Percentiles rank a stretch among this genome's conserved stretches.
These are phyloP conservation scores for Enteromius mattozi DNA, from an alignment of 2,797 vertebrate species.

Conservation along the genomic window DNA sequence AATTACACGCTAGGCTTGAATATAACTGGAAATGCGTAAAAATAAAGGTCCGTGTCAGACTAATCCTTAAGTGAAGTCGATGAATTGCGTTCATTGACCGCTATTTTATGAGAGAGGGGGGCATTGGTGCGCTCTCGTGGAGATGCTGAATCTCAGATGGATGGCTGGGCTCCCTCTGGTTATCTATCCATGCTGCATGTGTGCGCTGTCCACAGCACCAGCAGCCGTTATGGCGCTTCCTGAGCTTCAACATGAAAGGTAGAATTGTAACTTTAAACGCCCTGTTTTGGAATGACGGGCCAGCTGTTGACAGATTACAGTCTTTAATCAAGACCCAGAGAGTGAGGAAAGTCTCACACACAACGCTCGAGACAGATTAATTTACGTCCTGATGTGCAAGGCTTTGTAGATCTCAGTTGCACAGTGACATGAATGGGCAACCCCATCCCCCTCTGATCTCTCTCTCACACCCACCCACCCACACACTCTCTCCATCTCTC, in stretches of 20 bases:
- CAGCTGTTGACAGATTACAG: slow-evolving; percentile 2
- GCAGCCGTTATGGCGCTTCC: slow-evolving; percentile 13
- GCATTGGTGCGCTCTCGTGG: background rate
- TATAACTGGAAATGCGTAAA: slow-evolving; percentile 17
- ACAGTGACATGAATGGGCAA: slow-evolving; percentile 35
- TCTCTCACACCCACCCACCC: slow-evolving; percentile 12
- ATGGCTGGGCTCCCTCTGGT: slow-evolving; percentile 43
- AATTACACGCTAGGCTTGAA: background rate
- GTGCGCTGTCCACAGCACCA: slow-evolving; percentile 16
- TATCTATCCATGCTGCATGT: slow-evolving; percentile 50
- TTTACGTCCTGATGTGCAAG: slow-evolving; percentile 18
- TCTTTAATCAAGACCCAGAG: slow-evolving; percentile 6
- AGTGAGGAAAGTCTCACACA: slow-evolving; percentile 4
- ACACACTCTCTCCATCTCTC: background rate
- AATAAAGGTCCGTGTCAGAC: background rate
- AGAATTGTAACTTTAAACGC: slow-evolving; percentile 19
- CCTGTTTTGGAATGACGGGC: background rate
- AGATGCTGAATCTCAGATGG: slow-evolving; percentile 34
- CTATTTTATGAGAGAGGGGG: slow-evolving; percentile 2
- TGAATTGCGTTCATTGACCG: slow-evolving; percentile 4
- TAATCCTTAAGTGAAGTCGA: slow-evolving; percentile 18
- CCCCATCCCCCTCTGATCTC: slow-evolving; percentile 23
- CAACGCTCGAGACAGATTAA: slow-evolving; percentile 17
- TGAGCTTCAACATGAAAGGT: background rate
- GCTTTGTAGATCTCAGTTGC: background rate